Evolutionary conservation across 2,888 invertebrate genomes (phyloP).

Genomic region (Polydesmus complanatus): DNA sequence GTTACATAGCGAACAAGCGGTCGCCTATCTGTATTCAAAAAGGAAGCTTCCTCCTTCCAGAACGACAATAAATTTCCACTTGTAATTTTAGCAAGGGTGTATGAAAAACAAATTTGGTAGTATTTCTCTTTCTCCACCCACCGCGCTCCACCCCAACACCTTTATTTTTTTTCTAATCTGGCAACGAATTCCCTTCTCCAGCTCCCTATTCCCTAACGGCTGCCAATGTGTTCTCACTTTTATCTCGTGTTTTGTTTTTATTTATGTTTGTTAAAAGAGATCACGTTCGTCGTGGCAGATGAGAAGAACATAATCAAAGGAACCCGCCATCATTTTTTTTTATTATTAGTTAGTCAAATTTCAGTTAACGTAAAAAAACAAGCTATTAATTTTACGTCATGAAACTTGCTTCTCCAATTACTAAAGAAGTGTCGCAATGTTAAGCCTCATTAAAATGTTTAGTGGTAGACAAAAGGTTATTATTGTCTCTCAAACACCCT

Average conservation of each 20-base stretch:
- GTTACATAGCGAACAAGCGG: neutral
- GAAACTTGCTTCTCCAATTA: neutral
- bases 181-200: neutral
- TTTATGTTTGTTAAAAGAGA: neutral
- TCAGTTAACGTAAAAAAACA: too few species aligned
- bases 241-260: neutral
- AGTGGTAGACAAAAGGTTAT: neutral
- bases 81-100: neutral
- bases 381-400: neutral
- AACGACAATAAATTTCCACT: neutral
- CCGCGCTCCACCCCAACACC: neutral
- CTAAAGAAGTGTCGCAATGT: neutral
- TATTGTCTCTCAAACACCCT: neutral
- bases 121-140: neutral
- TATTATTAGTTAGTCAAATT: too few species aligned
- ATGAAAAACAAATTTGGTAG: neutral
- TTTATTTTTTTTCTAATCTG: neutral
- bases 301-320: neutral
- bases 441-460: neutral
- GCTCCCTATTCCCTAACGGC: neutral
- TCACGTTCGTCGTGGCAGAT: too few species aligned
- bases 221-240: neutral
- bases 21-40: neutral
- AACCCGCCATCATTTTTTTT: neutral
- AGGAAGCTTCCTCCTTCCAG: neutral